A percentile compares a stretch with the other conserved stretches of the same genome.
Evolutionary conservation across 2,797 vertebrate species (phyloP).

Genomic region (Pseudochaenichthys georgianus): DNA sequence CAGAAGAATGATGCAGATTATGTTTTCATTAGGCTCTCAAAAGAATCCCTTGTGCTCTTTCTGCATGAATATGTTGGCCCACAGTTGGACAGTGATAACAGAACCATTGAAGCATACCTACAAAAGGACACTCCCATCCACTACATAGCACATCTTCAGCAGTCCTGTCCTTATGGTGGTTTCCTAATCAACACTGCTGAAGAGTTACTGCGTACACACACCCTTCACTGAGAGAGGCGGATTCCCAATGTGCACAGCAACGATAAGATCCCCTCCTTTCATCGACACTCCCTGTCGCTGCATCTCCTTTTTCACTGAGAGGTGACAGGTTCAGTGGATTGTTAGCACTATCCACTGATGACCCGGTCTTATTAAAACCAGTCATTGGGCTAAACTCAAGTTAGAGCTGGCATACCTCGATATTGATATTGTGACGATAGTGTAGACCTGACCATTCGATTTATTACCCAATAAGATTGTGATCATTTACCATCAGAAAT

Average conservation of each 20-base stretch:
- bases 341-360: neutral
- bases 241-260: constrained; percentile 58
- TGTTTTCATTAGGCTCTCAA: neutral
- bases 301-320: neutral
- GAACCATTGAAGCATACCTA: neutral
- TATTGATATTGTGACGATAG: too few relatives aligned
- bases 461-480: too few relatives aligned
- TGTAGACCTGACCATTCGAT: too few relatives aligned
- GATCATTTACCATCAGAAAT: too few relatives aligned
- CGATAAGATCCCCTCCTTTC: constrained; percentile 72
- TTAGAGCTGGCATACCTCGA: too few relatives aligned
- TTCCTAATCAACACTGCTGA: constrained; percentile 66
- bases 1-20: neutral
- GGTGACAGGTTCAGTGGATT: neutral
- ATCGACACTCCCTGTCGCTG: constrained; percentile 43
- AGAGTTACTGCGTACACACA: constrained; percentile 47
- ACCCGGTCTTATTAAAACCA: neutral
- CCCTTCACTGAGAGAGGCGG: constrained; percentile 60
- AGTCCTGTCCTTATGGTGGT: constrained; percentile 25
- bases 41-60: neutral
- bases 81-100: neutral
- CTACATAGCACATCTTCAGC: neutral
- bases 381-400: neutral
- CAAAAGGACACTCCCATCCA: neutral
- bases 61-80: too few relatives aligned